Percentiles rank a stretch among this genome's conserved stretches.
Conservation (phyloP, 2,888 invertebrate genomes). For the Phalera bucephala region DNA sequence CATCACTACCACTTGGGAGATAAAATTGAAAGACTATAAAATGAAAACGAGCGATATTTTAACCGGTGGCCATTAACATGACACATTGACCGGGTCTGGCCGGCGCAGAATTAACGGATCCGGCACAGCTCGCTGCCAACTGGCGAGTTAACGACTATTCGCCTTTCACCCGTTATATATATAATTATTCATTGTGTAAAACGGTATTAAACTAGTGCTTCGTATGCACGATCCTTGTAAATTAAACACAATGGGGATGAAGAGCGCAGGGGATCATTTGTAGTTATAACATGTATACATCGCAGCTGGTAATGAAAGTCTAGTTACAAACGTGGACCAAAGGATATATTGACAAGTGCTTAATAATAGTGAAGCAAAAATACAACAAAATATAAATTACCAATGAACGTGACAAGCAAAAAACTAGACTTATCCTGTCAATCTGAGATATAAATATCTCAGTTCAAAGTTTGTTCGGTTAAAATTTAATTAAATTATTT, state of each 20-base stretch:
- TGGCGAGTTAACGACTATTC: slow-evolving; percentile 1
- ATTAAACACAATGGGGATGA: neutral
- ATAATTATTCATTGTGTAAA: slow-evolving; percentile 1
- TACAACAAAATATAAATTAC: too few species aligned
- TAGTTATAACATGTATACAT: too few species aligned
- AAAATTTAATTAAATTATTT: too few species aligned
- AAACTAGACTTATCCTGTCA: too few species aligned
- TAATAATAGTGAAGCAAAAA: too few species aligned
- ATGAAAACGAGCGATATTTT: slow-evolving; percentile 2
- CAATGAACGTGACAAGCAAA: too few species aligned
- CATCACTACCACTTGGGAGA: neutral
- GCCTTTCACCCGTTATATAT: slow-evolving; percentile 1
- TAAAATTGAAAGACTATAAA: neutral
- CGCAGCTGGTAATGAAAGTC: too few species aligned
- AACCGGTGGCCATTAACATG: neutral
- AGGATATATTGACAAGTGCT: too few species aligned
- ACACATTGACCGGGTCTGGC: neutral
- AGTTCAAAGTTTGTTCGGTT: too few species aligned
- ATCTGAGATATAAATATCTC: too few species aligned
- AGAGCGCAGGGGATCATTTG: too few species aligned
- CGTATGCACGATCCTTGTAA: neutral
- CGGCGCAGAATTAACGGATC: neutral
- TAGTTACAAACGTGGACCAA: too few species aligned
- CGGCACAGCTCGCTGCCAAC: neutral
- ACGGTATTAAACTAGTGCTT: neutral